phyloP scores from a whole-genome alignment of 30 jellyfish, hydroid and myxozoan species.

The Cassiopea andromeda region DNA sequence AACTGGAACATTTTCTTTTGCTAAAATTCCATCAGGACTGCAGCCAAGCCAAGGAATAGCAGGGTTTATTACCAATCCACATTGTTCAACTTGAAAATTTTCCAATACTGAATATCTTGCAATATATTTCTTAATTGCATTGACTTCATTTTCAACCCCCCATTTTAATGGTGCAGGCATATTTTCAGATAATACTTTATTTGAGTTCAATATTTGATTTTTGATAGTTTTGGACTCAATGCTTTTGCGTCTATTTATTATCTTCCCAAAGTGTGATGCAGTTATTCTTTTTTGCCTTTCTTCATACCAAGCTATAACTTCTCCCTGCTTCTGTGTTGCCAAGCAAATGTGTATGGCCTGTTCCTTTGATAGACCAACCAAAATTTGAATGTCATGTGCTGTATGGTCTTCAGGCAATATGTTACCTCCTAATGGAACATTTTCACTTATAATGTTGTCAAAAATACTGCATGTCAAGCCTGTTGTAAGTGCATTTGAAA shows the following conservation, averaged over 20 bases:
- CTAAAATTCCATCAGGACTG: too few relatives aligned
- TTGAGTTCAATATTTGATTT: constrained; percentile 4
- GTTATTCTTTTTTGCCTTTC: constrained; percentile 58
- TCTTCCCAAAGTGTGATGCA: constrained; percentile 55
- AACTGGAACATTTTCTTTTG: too few relatives aligned
- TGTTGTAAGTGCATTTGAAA: not conserved
- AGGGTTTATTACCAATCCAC: too few relatives aligned
- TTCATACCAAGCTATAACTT: constrained; percentile 39
- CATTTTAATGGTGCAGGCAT: too few relatives aligned
- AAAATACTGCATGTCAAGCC: constrained; percentile 12
- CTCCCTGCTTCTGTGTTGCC: constrained; percentile 5
- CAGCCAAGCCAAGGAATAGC: too few relatives aligned
- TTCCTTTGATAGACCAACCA: constrained; percentile 6
- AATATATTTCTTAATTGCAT: too few relatives aligned
- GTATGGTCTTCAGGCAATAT: not conserved
- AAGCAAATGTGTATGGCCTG: constrained; percentile 17
- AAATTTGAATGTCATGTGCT: not conserved
- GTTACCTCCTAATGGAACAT: constrained; percentile 16
- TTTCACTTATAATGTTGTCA: constrained; percentile 20
- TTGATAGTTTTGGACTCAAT: constrained; percentile 41
- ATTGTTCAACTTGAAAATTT: too few relatives aligned
- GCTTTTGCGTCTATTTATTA: constrained; percentile 36
- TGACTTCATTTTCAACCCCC: too few relatives aligned
- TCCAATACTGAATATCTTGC: too few relatives aligned
- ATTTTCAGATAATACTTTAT: too few relatives aligned